Base-by-base conservation (phyloP, 2,888 invertebrate species). In the Lacanobia wlatinum region DNA sequence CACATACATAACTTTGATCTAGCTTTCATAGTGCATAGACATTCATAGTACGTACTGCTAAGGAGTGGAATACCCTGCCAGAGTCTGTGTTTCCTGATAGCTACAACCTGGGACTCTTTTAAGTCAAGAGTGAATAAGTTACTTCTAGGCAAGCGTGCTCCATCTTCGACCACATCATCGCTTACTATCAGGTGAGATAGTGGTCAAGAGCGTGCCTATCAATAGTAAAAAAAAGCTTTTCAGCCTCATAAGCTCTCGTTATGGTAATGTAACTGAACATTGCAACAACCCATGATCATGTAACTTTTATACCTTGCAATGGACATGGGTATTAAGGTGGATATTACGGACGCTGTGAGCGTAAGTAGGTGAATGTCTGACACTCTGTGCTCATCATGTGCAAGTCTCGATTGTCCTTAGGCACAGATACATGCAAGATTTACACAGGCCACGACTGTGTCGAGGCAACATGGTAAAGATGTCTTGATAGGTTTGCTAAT, bases 351-450 rank as follows among this genome's bases (percentile, higher is more conserved):
- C 66, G 69, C 80, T 73, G 63, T 34, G n/a, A 69, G 60, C 69
- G 73, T 80, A 80, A 67, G 59, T 80, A 80, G 73, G 80, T 80
- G 80, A 80, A 80, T 82, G 82, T 70, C 82, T 77, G 53, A n/a
- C 10, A 71, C 28, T 28, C 71, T 75, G 59, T 74, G 55, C 62
- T 71, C 64, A 69, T 60, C 55, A 65, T 59, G 52, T 59, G 40
- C 66, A 21, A 77, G 79, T 53, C 48, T 50, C 64, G 43, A 52
- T 43, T 67, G 69, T 73, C 73, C 78, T 80, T 73, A 70, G 52
- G 50, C 69, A 73, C 65, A 69, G 63, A 82, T 63, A 69, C 63
- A 66, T 69, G 62, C 67, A 38, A 80, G 63, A 16, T 34, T 63
- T 38, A 61, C 28, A 65, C 16, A 50, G 48, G 40, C 43, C 14